A percentile compares a stretch with the other conserved stretches of the same genome.
Conservation (phyloP, 92 coral and sea anemone species). For the Isaurus tuberculatus region DNA sequence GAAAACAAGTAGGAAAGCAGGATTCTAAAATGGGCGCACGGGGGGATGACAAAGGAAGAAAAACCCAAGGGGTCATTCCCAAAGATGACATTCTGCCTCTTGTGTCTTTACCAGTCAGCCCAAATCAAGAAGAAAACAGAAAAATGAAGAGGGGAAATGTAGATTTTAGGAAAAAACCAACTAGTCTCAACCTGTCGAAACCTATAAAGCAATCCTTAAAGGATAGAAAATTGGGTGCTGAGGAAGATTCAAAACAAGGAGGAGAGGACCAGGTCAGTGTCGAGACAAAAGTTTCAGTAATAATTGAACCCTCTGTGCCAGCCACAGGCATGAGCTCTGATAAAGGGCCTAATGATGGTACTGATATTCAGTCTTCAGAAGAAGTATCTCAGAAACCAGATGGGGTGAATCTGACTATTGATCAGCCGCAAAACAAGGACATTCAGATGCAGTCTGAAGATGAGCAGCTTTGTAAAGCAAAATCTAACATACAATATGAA, state of each 20-base stretch:
- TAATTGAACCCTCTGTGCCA: background rate
- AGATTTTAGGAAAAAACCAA: background rate
- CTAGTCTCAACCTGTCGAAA: background rate
- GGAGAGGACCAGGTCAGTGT: background rate
- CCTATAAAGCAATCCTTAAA: background rate
- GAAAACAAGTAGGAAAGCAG: background rate
- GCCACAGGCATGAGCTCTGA: background rate
- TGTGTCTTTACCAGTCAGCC: slow-evolving; percentile 1
- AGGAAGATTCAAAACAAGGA: background rate
- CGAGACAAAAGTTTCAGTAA: background rate
- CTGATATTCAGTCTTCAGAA: background rate
- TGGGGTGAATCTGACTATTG: background rate
- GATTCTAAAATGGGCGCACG: background rate
- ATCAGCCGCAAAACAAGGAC: background rate
- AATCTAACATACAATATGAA: background rate
- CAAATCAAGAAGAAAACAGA: background rate
- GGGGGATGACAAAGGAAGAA: background rate
- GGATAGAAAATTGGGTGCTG: background rate
- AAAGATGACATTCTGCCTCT: slow-evolving; percentile 1
- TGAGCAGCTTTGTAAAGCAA: background rate
- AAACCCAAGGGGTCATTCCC: background rate
- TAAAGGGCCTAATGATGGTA: background rate
- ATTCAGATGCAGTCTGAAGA: background rate
- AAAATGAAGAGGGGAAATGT: background rate
- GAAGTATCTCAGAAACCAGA: background rate